These are phyloP conservation scores for Semaprochilodus insignis DNA, from an alignment of 2,797 vertebrate genomes.

Conservation along the genomic window DNA sequence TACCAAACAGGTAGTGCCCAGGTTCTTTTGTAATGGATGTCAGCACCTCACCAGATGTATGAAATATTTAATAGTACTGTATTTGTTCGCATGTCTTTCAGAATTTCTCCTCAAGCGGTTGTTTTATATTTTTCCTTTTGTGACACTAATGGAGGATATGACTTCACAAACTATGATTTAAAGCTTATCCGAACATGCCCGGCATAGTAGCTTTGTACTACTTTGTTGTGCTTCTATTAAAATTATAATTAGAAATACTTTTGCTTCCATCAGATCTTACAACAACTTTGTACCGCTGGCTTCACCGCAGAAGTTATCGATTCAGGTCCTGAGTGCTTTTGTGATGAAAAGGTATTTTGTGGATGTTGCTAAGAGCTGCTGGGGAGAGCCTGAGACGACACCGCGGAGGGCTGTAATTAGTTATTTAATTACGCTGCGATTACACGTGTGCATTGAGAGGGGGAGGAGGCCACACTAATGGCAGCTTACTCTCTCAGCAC, in stretches of 20 bases:
- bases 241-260: background rate
- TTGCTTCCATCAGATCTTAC: background rate
- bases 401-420: conserved; percentile 62
- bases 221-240: background rate
- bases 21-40: conserved; percentile 66
- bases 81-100: background rate
- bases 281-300: background rate
- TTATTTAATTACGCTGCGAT: conserved; percentile 65
- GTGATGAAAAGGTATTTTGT: conserved; percentile 60
- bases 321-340: conserved; percentile 47
- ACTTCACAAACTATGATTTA: background rate
- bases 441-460: conserved; percentile 57
- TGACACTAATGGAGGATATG: background rate
- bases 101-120: background rate
- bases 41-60: conserved; percentile 33
- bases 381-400: conserved; percentile 58
- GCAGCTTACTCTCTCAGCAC: conserved; percentile 69
- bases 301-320: conserved; percentile 18
- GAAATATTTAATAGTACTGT: conserved; percentile 13
- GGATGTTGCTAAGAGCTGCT: conserved; percentile 46
- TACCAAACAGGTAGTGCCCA: conserved; percentile 36
- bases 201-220: background rate
- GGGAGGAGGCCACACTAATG: conserved; percentile 69
- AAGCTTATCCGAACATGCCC: background rate
- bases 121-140: background rate